Evolutionary conservation across 37 sponge, comb jelly and placozoan genomes (phyloP), one percentile per base, ranked within the genome.

Genomic region (Axinella damicornis): DNA sequence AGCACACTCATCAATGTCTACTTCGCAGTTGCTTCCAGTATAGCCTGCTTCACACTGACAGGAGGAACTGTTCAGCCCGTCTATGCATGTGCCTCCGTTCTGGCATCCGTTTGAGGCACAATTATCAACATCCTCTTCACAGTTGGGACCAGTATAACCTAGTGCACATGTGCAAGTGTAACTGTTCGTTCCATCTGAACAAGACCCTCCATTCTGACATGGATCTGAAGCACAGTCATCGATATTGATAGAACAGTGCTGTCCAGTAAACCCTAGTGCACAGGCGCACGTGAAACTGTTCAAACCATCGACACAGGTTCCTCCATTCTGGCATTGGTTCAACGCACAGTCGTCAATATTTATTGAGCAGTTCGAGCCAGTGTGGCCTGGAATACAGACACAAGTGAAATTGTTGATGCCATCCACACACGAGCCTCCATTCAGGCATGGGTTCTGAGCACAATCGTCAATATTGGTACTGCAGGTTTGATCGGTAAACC

Each of bases 131-230:
- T 95, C 69, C 2, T 17, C 35, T 2, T 85, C 80, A 65, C 92
- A 92, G n/a, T 63, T 78, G 0, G 19, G 12, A 20, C 89, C 95
- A 11, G 83, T 78, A 57, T 54, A 88, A 2, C 90, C 97, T 68
- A 69, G 70, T 19, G 15, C 36, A 57, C 97, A 96, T 5, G 28
- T 31, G 39, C 97, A 96, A 12, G 58, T 74, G 69, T 74, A 95
- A 2, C 11, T 20, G 31, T 12, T 64, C 2, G 33, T 65, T 19
- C 55, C 74, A 46, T 76, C 36, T 17, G 53, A 86, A 40, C 95
- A 95, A 19, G 78, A 82, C 11, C 65, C 89, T 37, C 52, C 38
- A 36, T 88, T 88, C 1, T 65, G 73, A 71, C 95, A 95, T n/a
- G 86, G 83, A 0, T 73, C 81, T 40, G 54, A 61, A 32, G 18